A percentile compares a stretch with the other conserved stretches of the same genome.
Evolutionary conservation across 2,113 vertebrate genomes (phyloP).

Genomic region (Lanius collurio): DNA sequence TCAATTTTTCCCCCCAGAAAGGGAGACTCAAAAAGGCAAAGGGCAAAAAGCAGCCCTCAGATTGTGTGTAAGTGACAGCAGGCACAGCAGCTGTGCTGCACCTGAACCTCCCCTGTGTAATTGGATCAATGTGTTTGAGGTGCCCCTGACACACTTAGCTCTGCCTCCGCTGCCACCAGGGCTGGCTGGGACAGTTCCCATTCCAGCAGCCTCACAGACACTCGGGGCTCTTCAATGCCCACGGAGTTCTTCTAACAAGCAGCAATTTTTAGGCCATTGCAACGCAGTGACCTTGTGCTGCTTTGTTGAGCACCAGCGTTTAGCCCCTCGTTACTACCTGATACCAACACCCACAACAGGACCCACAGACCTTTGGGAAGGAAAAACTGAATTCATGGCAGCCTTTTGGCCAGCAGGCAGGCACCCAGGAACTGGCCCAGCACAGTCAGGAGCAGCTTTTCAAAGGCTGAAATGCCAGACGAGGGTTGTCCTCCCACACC

Average conservation of each 20-base stretch:
- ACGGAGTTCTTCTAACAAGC: not conserved
- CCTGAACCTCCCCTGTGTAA: not conserved
- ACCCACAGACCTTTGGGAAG: not conserved
- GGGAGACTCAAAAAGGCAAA: not conserved
- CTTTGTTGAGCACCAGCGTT: not conserved
- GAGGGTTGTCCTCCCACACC: not conserved
- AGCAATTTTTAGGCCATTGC: not conserved
- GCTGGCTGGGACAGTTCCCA: not conserved
- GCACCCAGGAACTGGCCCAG: not conserved
- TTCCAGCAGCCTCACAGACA: not conserved
- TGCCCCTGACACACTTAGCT: not conserved
- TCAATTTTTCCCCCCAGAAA: not conserved
- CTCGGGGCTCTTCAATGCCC: not conserved
- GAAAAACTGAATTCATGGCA: not conserved
- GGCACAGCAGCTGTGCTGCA: not conserved
- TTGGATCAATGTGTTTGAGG: not conserved
- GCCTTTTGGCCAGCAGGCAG: not conserved
- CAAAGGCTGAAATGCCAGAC: not conserved
- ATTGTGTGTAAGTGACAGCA: not conserved
- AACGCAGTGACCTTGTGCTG: not conserved
- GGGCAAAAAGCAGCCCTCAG: not conserved
- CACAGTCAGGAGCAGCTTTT: not conserved
- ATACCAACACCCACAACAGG: not conserved
- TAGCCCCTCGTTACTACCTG: not conserved
- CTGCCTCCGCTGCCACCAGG: not conserved